Conservation (phyloP, 2,888 invertebrate genomes). For the Cecidostiba fungosa region DNA sequence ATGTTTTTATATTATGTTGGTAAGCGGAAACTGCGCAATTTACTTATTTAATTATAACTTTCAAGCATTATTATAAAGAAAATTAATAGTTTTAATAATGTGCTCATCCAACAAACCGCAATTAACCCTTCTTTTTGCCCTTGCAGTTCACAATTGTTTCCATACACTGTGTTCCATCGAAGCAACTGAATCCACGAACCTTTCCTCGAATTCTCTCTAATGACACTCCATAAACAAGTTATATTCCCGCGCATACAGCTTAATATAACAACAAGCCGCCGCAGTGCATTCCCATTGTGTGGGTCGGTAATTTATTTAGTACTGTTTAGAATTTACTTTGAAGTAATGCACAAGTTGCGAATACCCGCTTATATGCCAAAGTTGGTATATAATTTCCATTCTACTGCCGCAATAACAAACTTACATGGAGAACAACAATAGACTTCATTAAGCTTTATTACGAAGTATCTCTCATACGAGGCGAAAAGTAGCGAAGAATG, state of each 20-base stretch:
- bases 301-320: background rate
- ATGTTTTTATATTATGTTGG: no score
- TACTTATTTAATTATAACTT: no score
- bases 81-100: no score
- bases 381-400: background rate
- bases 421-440: background rate
- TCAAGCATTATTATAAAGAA: no score
- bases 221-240: background rate
- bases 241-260: background rate
- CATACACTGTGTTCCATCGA: background rate
- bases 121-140: no score
- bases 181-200: background rate
- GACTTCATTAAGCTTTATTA: background rate
- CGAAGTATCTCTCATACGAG: background rate
- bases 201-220: background rate
- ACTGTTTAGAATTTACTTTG: background rate
- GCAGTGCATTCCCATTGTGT: background rate
- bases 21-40: no score
- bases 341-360: background rate
- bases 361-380: background rate
- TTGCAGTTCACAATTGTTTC: no score
- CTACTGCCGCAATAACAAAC: background rate
- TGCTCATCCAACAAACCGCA: no score
- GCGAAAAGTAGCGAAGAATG: background rate
- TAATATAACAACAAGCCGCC: background rate